A percentile compares a stretch with the other conserved stretches of the same genome.
phyloP scores from a whole-genome alignment of 1,140 invertebrate species.

The Dysdera silvatica region DNA sequence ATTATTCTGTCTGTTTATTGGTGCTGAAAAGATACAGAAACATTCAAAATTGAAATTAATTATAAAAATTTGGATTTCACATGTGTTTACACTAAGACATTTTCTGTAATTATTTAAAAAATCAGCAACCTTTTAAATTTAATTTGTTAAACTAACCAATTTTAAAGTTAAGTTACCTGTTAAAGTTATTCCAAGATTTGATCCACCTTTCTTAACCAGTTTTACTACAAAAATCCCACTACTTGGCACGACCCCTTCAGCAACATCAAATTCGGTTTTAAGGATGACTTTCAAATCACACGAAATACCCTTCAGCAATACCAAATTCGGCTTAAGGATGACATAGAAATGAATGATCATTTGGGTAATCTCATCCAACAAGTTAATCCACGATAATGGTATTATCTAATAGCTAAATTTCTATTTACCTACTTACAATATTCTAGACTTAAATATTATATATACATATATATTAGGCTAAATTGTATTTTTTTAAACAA shows the following conservation, averaged over 20 bases:
- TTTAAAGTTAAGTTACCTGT: slow-evolving; percentile 53
- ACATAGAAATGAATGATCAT: slow-evolving; percentile 47
- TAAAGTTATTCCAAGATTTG: slow-evolving; percentile 76
- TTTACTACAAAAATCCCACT: slow-evolving; percentile 85
- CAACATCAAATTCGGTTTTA: slow-evolving; percentile 72
- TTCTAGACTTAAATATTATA: slow-evolving; percentile 52
- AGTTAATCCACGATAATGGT: slow-evolving; percentile 45
- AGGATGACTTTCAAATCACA: too few relatives aligned
- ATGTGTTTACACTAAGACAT: too few relatives aligned
- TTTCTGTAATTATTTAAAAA: too few relatives aligned
- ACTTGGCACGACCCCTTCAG: slow-evolving; percentile 81
- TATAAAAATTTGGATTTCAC: neutral
- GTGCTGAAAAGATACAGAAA: slow-evolving; percentile 34
- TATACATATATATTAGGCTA: neutral
- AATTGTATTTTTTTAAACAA: neutral
- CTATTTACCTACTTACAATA: slow-evolving; percentile 73
- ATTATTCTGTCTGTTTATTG: slow-evolving; percentile 44
- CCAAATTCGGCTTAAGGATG: slow-evolving; percentile 49
- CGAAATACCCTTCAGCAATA: too few relatives aligned
- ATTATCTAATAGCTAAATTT: slow-evolving; percentile 69
- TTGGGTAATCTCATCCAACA: slow-evolving; percentile 48
- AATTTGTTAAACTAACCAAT: too few relatives aligned
- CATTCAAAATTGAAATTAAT: neutral
- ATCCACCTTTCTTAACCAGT: slow-evolving; percentile 64
- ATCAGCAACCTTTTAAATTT: too few relatives aligned